Evolutionary conservation across 2,797 vertebrate species (phyloP).

Genomic region (Mastacembelus armatus): DNA sequence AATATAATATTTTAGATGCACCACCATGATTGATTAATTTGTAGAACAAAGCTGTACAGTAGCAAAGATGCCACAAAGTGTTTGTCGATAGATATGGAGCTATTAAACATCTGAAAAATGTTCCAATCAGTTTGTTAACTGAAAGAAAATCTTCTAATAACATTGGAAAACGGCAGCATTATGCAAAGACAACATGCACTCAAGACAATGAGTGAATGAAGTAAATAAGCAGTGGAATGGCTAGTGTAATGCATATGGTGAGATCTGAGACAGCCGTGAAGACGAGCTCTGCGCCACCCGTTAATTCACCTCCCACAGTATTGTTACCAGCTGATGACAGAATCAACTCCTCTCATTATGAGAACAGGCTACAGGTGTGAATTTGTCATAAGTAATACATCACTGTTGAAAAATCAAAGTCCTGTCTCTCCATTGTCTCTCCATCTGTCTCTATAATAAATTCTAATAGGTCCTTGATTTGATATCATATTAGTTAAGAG

Average conservation of each 20-base stretch:
- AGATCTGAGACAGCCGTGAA: conserved; percentile 32
- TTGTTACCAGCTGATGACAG: conserved; percentile 24
- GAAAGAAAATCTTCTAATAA: conserved; percentile 6
- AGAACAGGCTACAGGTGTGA: conserved; percentile 18
- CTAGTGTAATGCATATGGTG: background rate
- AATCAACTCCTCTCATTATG: conserved; percentile 18
- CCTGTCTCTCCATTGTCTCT: background rate
- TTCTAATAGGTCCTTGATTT: conserved; percentile 14
- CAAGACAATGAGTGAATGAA: conserved; percentile 7
- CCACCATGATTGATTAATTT: too few relatives aligned
- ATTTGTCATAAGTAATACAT: conserved; percentile 13
- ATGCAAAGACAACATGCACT: background rate
- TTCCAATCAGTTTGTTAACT: conserved; percentile 5
- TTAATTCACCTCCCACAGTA: conserved; percentile 32
- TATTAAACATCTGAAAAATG: background rate
- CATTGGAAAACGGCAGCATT: background rate
- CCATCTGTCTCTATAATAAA: background rate
- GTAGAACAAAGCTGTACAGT: background rate
- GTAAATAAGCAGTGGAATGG: conserved; percentile 13
- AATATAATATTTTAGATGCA: too few relatives aligned
- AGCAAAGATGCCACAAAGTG: background rate
- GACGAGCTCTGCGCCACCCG: conserved; percentile 1
- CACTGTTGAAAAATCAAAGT: background rate
- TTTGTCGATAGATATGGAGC: background rate
- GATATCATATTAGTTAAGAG: background rate